A percentile compares a stretch with the other conserved stretches of the same genome.
These are phyloP conservation scores for Disparrhopalites patrizii DNA, from an alignment of 2,888 invertebrate species.

Conservation along the genomic window DNA sequence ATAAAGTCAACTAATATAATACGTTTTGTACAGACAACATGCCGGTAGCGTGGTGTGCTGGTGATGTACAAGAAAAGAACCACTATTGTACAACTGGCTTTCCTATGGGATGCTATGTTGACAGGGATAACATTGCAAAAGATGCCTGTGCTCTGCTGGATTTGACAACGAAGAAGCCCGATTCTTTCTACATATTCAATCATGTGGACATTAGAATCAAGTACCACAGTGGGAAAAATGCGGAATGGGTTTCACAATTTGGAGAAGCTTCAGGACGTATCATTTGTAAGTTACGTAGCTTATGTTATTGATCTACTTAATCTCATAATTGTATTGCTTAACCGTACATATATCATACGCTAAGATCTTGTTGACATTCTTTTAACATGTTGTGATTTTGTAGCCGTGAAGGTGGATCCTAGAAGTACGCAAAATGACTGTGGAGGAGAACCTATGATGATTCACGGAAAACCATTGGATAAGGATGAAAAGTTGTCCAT, in stretches of 20 bases:
- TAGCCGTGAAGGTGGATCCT: slow-evolving; percentile 57
- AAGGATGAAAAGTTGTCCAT: slow-evolving; percentile 60
- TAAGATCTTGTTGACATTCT: too few species aligned
- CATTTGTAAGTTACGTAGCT: slow-evolving; percentile 52
- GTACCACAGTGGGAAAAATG: slow-evolving; percentile 80
- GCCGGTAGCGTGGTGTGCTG: slow-evolving; percentile 96
- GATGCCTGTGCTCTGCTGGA: slow-evolving; percentile 50
- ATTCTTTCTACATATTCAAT: slow-evolving; percentile 90
- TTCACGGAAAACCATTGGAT: slow-evolving; percentile 58
- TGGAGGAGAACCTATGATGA: slow-evolving; percentile 63
- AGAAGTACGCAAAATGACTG: slow-evolving; percentile 55
- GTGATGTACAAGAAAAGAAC: slow-evolving; percentile 51
- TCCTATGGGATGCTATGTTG: slow-evolving; percentile 76
- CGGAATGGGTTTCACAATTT: slow-evolving; percentile 80
- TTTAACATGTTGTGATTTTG: slow-evolving; percentile 39
- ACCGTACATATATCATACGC: too few species aligned
- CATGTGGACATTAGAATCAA: slow-evolving; percentile 91
- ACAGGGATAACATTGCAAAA: slow-evolving; percentile 54
- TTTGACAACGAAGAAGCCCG: slow-evolving; percentile 48
- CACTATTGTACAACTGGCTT: slow-evolving; percentile 92
- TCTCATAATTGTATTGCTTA: too few species aligned
- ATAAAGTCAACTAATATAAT: slow-evolving; percentile 16
- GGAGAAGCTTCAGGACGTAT: slow-evolving; percentile 83
- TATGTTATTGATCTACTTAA: too few species aligned
- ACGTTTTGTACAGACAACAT: slow-evolving; percentile 73